phyloP scores from a whole-genome alignment of 2,888 invertebrate genomes.

The Lutraria lutraria region DNA sequence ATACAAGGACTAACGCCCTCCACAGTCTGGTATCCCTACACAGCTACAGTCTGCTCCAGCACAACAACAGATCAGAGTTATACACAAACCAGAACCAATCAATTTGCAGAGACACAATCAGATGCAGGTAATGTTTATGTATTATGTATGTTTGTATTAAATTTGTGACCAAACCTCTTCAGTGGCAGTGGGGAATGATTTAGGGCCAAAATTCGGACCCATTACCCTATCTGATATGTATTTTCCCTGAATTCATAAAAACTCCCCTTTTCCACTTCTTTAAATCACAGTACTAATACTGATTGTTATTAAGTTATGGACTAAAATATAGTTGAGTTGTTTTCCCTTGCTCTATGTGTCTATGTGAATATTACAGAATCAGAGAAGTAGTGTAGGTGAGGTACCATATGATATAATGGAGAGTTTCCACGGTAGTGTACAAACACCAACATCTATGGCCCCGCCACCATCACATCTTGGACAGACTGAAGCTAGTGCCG shows the following conservation, averaged over 20 bases:
- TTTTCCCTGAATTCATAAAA: too few relatives aligned
- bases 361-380: not conserved
- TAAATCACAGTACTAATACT: too few relatives aligned
- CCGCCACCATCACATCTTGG: slow-evolving; percentile 44
- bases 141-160: too few relatives aligned
- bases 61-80: slow-evolving; percentile 39
- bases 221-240: too few relatives aligned
- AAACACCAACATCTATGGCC: slow-evolving; percentile 43
- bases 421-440: slow-evolving; percentile 36
- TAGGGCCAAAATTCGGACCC: too few relatives aligned
- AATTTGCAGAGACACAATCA: slow-evolving; percentile 28
- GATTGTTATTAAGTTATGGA: too few relatives aligned
- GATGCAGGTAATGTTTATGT: slow-evolving; percentile 29
- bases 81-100: slow-evolving; percentile 59
- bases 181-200: too few relatives aligned
- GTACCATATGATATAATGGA: slow-evolving; percentile 49
- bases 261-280: too few relatives aligned
- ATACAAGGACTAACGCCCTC: not conserved
- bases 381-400: slow-evolving; percentile 41
- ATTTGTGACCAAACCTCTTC: too few relatives aligned
- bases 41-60: slow-evolving; percentile 49
- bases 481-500: slow-evolving; percentile 57
- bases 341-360: not conserved
- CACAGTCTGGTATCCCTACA: slow-evolving; percentile 27
- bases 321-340: too few relatives aligned